Evolutionary conservation across 2,113 vertebrate genomes (phyloP), one percentile per base, ranked within the genome.

Genomic region (Anguilla rostrata): DNA sequence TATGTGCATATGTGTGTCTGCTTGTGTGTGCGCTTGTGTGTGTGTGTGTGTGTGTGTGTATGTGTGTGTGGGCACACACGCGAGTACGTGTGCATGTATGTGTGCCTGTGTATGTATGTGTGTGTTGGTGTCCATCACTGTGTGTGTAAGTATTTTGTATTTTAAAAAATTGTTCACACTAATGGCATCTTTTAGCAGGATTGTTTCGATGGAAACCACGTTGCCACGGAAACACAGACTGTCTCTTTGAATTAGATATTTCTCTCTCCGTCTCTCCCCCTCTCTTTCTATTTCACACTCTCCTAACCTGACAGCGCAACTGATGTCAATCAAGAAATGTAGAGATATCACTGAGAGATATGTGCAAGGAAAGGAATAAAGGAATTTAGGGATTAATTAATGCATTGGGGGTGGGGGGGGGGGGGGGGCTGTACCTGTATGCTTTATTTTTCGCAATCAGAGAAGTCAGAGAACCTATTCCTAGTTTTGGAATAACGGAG

Each of bases 171-270:
- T 71, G 80, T 89, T 90, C 86, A 92, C 81, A 91, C 94, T 94
- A 94, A 94, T 95, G 93, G 92, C 92, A 94, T 94, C 94, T 93
- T 66, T 94, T 93, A 94, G 92, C 92, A 93, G 90, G 86, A 89
- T 92, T 91, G 93, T 95, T 94, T 93, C 94, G 92, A 94, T 94
- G 94, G 94, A 92, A 95, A 95, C 94, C 92, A 93, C 82, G 94
- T 95, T 95, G 93, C 94, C 94, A 94, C 89, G 93, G 94, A 92
- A 95, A 95, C 94, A 86, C 93, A 91, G 93, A 90, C 90, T 88
- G 93, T 94, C 94, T 94, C 91, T 90, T 89, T 93, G 93, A 94
- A 95, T 94, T 93, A 93, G 89, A 93, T 93, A 92, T 90, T 85
- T 93, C 89, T 92, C 85, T 92, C 85, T 83, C 78, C 43, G 39